Percentiles rank a stretch among this genome's conserved stretches.
These are phyloP conservation scores for Rhopalosiphum padi DNA, from an alignment of 1,140 invertebrate species.

Conservation along the genomic window DNA sequence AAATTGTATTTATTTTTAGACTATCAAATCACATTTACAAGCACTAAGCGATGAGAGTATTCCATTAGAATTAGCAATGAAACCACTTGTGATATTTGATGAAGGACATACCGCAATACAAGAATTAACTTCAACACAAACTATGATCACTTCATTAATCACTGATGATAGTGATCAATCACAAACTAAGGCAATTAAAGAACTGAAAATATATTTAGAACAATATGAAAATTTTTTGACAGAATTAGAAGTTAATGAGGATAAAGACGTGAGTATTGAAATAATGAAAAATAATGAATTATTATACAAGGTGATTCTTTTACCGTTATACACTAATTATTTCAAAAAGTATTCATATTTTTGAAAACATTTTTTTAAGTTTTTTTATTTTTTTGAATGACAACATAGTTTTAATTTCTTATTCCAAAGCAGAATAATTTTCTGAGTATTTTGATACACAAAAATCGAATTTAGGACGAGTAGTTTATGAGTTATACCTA, in stretches of 20 bases:
- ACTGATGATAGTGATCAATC: not conserved
- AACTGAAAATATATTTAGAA: not conserved
- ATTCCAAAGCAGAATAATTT: too few relatives aligned
- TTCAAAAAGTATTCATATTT: too few relatives aligned
- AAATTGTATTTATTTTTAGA: conserved; percentile 29
- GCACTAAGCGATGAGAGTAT: not conserved
- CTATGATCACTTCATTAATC: not conserved
- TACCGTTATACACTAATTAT: too few relatives aligned
- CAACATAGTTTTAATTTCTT: too few relatives aligned
- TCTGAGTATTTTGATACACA: too few relatives aligned
- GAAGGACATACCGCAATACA: conserved; percentile 4
- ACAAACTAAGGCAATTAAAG: not conserved
- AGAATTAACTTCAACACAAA: conserved; percentile 36
- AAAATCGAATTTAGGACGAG: too few relatives aligned
- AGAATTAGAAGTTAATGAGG: not conserved
- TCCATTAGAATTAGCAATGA: conserved; percentile 38
- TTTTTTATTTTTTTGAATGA: too few relatives aligned
- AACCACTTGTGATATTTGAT: not conserved
- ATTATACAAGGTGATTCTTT: too few relatives aligned
- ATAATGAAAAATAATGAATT: too few relatives aligned
- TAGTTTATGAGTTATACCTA: too few relatives aligned
- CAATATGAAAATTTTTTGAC: not conserved
- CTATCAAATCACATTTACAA: conserved; percentile 35
- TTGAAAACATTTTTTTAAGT: too few relatives aligned
- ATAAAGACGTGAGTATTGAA: conserved; percentile 10